A percentile compares a stretch with the other conserved stretches of the same genome.
These are phyloP conservation scores for Zootermopsis nevadensis DNA, from an alignment of 2,888 invertebrate species.

Conservation along the genomic window DNA sequence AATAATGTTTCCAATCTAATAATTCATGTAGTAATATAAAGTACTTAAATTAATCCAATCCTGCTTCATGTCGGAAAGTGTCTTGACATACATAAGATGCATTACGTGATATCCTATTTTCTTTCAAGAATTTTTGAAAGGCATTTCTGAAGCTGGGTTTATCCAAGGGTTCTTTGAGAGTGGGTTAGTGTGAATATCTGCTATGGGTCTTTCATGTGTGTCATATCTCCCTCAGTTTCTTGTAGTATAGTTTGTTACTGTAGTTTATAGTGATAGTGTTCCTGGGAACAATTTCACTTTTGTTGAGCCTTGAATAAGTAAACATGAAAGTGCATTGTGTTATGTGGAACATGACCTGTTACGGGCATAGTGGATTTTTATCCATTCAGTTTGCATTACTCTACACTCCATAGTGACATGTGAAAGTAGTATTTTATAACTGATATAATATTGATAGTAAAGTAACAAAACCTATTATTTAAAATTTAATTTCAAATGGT, in stretches of 20 bases:
- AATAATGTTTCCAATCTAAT: too few relatives aligned
- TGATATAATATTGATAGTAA: background rate
- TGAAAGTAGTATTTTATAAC: conserved; percentile 6
- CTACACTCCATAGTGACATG: conserved; percentile 19
- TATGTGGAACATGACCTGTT: background rate
- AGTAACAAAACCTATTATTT: background rate
- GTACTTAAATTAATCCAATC: too few relatives aligned
- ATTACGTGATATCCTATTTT: background rate
- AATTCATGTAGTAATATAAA: too few relatives aligned
- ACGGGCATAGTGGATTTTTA: background rate
- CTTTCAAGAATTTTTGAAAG: too few relatives aligned
- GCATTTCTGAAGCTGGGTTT: background rate
- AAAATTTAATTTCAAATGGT: background rate
- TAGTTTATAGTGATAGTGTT: background rate
- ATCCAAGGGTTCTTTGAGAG: background rate
- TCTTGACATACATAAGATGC: too few relatives aligned
- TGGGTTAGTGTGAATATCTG: background rate
- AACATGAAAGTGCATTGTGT: conserved; percentile 5
- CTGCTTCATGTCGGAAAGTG: too few relatives aligned
- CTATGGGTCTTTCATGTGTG: background rate
- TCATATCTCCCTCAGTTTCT: background rate
- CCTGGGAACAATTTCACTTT: background rate
- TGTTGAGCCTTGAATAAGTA: background rate
- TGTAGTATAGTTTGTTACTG: background rate
- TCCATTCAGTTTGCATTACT: conserved; percentile 23